Conservation (phyloP, 2,113 vertebrate genomes). For the Saimiri boliviensis region DNA sequence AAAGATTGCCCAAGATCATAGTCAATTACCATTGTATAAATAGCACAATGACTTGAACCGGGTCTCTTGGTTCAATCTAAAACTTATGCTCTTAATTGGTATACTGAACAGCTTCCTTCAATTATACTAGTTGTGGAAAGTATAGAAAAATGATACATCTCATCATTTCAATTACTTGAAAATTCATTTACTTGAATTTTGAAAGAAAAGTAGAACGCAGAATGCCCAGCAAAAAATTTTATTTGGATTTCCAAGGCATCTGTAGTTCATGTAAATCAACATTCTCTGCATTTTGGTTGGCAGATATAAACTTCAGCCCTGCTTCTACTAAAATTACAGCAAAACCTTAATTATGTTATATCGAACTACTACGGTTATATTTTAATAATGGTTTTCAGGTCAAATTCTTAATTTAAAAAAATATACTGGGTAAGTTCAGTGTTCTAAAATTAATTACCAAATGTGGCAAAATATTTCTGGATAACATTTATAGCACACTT, state of each 20-base stretch:
- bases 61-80: background rate
- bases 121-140: background rate
- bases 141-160: background rate
- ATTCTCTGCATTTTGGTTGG: background rate
- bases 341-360: background rate
- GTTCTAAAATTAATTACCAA: conserved; percentile 52
- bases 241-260: background rate
- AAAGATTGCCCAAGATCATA: background rate
- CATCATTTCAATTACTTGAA: background rate
- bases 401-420: conserved; percentile 26
- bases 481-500: conserved; percentile 10
- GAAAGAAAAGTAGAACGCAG: background rate
- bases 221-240: background rate
- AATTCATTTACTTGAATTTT: background rate
- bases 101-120: background rate
- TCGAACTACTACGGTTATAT: background rate
- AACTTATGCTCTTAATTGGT: background rate
- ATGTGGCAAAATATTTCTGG: conserved; percentile 35
- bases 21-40: background rate
- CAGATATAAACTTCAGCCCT: background rate
- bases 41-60: background rate
- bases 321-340: background rate
- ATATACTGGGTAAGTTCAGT: conserved; percentile 10
- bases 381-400: conserved; percentile 34
- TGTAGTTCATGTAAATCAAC: background rate